Conservation (phyloP, 1,140 invertebrate genomes). For the Microplitis demolitor region DNA sequence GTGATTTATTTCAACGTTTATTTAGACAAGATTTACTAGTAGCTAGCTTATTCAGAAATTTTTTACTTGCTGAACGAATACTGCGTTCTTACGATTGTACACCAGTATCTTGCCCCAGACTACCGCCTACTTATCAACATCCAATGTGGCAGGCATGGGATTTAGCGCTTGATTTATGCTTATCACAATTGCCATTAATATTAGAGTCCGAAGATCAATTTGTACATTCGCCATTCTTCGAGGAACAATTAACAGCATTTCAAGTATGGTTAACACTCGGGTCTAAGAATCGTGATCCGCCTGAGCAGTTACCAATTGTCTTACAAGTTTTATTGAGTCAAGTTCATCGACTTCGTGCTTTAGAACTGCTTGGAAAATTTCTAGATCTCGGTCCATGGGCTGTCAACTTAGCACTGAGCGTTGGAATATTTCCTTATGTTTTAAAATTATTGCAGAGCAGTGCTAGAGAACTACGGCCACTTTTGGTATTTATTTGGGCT, state of each 20-base stretch:
- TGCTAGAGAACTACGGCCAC: conserved; percentile 86
- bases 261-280: conserved; percentile 92
- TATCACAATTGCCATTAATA: conserved; percentile 85
- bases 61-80: conserved; percentile 94
- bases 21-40: conserved; percentile 98
- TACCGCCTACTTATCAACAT: conserved; percentile 88
- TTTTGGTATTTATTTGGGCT: conserved; percentile 98
- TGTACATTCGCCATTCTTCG: conserved; percentile 90
- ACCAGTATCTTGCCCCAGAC: conserved; percentile 86
- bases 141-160: conserved; percentile 98
- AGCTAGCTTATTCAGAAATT: conserved; percentile 97
- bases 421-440: conserved; percentile 99
- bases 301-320: conserved; percentile 97
- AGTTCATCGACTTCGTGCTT: conserved; percentile 91
- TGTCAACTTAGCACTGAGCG: conserved; percentile 92
- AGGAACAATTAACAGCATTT: conserved; percentile 98
- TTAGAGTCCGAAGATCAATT: conserved; percentile 70
- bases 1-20: conserved; percentile 93
- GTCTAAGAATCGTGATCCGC: conserved; percentile 77
- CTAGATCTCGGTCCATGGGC: conserved; percentile 97
- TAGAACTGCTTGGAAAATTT: conserved; percentile 94
- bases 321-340: conserved; percentile 96
- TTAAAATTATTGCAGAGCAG: conserved; percentile 93
- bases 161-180: conserved; percentile 89
- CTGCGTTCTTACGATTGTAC: conserved; percentile 96